These are phyloP conservation scores for Neomicropteryx cornuta DNA, from an alignment of 1,140 invertebrate species.

Conservation along the genomic window DNA sequence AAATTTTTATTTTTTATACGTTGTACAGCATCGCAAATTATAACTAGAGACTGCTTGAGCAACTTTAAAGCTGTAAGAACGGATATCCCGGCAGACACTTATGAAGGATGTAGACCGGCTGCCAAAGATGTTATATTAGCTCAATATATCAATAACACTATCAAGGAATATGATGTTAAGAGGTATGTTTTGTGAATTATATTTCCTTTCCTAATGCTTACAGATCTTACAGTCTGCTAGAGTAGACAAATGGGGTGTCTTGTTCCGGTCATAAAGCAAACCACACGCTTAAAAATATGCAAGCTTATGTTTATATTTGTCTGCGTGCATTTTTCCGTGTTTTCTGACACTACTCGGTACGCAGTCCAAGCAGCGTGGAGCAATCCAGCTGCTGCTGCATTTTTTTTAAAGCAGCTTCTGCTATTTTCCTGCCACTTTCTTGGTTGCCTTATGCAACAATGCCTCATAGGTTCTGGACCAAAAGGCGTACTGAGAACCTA, in stretches of 20 bases:
- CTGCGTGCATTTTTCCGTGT: too few relatives aligned
- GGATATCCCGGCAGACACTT: conserved; percentile 86
- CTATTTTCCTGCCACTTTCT: too few relatives aligned
- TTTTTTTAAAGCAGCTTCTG: too few relatives aligned
- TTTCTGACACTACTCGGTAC: too few relatives aligned
- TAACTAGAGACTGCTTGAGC: conserved; percentile 80
- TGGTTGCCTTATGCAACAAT: too few relatives aligned
- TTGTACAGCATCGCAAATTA: conserved; percentile 60
- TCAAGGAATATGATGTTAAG: conserved; percentile 76
- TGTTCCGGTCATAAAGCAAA: neutral
- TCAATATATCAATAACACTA: conserved; percentile 80
- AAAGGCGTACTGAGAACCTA: too few relatives aligned
- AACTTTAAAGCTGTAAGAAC: conserved; percentile 61
- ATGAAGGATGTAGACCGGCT: conserved; percentile 78
- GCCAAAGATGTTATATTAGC: conserved; percentile 67
- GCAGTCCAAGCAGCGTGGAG: too few relatives aligned
- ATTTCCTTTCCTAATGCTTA: conserved; percentile 1
- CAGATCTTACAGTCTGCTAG: neutral
- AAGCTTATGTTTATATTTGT: too few relatives aligned
- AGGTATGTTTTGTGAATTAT: conserved; percentile 49
- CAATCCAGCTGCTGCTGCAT: too few relatives aligned
- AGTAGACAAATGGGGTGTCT: neutral
- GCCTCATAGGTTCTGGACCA: too few relatives aligned
- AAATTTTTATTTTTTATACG: conserved; percentile 9
- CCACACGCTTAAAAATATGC: too few relatives aligned